Conservation (phyloP, 2,888 invertebrate species). For the Phyllotreta cruciferae region DNA sequence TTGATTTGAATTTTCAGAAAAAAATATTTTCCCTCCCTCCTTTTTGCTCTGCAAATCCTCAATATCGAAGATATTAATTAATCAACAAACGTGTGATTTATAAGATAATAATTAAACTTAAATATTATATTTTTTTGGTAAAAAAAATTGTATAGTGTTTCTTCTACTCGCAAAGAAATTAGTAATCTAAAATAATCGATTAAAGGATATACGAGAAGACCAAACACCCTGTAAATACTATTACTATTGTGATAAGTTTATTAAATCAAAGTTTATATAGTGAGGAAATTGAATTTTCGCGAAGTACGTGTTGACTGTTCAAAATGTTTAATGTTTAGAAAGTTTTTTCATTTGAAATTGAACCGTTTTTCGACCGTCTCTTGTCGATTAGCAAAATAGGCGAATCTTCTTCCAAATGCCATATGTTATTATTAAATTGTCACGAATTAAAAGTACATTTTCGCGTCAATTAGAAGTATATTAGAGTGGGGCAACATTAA, state of each 20-base stretch:
- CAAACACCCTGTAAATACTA: slow-evolving; percentile 55
- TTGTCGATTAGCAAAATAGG: no score
- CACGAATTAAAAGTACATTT: no score
- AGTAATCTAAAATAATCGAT: slow-evolving; percentile 24
- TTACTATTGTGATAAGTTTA: slow-evolving; percentile 61
- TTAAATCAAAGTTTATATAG: slow-evolving; percentile 54
- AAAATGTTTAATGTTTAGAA: slow-evolving; percentile 46
- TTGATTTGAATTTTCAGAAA: slow-evolving; percentile 9
- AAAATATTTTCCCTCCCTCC: slow-evolving; percentile 30
- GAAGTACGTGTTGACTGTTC: slow-evolving; percentile 45
- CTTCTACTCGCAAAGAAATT: slow-evolving; percentile 32
- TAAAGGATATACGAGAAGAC: slow-evolving; percentile 33
- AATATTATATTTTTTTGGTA: slow-evolving; percentile 18
- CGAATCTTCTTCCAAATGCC: no score
- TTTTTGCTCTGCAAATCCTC: slow-evolving; percentile 29
- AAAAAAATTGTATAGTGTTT: slow-evolving; percentile 33
- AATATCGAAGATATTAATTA: slow-evolving; percentile 30
- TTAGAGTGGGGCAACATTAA: no score
- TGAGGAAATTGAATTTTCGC: slow-evolving; percentile 44
- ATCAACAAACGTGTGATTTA: slow-evolving; percentile 47
- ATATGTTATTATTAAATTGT: no score
- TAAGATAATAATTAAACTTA: slow-evolving; percentile 46
- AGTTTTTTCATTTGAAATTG: slow-evolving; percentile 39
- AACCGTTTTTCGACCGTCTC: slow-evolving; percentile 37
- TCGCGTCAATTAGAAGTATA: no score